Conservation (phyloP, 2,797 vertebrate genomes). For the Esox lucius region DNA sequence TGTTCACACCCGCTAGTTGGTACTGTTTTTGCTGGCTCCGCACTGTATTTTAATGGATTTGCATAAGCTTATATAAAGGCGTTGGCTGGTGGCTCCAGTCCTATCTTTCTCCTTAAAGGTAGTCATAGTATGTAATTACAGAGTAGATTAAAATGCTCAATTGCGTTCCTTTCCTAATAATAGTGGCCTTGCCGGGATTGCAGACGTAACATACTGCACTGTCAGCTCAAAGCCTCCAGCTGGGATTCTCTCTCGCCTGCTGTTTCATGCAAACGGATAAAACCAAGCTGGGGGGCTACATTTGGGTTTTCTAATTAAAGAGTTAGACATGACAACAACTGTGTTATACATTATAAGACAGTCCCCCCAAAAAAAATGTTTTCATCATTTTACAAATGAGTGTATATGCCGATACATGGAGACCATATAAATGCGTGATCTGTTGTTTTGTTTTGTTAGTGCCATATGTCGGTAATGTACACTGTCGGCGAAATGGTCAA, state of each 20-base stretch:
- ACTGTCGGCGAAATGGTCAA: neutral
- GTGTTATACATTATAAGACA: conserved; percentile 24
- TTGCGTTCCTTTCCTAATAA: conserved; percentile 32
- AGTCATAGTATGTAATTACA: conserved; percentile 37
- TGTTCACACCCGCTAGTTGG: neutral
- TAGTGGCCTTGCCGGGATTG: conserved; percentile 19
- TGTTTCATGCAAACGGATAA: conserved; percentile 41
- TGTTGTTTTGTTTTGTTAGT: neutral
- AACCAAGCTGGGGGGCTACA: conserved; percentile 33
- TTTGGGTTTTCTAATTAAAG: conserved; percentile 38
- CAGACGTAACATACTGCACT: conserved; percentile 28
- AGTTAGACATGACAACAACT: conserved; percentile 35
- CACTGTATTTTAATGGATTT: conserved; percentile 4
- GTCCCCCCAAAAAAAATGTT: neutral
- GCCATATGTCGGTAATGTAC: neutral
- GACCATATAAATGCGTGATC: neutral
- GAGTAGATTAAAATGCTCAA: conserved; percentile 31
- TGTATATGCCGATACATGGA: no score
- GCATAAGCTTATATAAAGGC: neutral
- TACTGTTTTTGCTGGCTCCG: conserved; percentile 7
- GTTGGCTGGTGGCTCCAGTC: neutral
- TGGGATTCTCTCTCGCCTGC: conserved; percentile 25
- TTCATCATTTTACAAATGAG: neutral
- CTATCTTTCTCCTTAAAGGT: conserved; percentile 5
- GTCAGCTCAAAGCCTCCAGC: conserved; percentile 45